Conservation (phyloP, 2,113 vertebrate species). For the Alces alces region DNA sequence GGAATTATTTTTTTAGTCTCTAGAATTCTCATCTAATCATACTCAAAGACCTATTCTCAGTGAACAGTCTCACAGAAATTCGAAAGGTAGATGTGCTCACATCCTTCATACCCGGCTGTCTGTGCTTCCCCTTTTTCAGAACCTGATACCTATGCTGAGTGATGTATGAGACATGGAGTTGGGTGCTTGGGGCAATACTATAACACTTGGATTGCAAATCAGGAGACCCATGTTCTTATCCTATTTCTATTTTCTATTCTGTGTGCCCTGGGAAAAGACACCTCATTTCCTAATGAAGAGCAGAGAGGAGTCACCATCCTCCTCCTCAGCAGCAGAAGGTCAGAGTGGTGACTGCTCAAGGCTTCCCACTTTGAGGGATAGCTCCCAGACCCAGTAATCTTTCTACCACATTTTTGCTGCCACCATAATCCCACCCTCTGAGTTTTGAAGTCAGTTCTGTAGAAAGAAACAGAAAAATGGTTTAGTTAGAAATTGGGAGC, state of each 20-base stretch:
- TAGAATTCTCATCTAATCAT: not conserved
- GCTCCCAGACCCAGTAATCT: not conserved
- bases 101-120: not conserved
- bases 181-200: not conserved
- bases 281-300: not conserved
- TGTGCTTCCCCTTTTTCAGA: not conserved
- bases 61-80: not conserved
- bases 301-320: not conserved
- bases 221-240: not conserved
- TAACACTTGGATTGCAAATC: not conserved
- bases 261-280: not conserved
- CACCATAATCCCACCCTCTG: not conserved
- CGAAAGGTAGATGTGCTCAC: not conserved
- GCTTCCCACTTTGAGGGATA: not conserved
- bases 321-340: not conserved
- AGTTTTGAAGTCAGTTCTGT: not conserved
- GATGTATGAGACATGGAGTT: rapidly evolving
- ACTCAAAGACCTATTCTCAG: not conserved
- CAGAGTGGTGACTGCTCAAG: not conserved
- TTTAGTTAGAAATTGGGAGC: not conserved
- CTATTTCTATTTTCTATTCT: not conserved
- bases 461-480: not conserved
- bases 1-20: not conserved
- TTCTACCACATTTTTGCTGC: not conserved
- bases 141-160: not conserved